Percentiles rank a stretch among this genome's conserved stretches.
Conservation (phyloP, 2,888 invertebrate species). For the Nemurella pictetii region DNA sequence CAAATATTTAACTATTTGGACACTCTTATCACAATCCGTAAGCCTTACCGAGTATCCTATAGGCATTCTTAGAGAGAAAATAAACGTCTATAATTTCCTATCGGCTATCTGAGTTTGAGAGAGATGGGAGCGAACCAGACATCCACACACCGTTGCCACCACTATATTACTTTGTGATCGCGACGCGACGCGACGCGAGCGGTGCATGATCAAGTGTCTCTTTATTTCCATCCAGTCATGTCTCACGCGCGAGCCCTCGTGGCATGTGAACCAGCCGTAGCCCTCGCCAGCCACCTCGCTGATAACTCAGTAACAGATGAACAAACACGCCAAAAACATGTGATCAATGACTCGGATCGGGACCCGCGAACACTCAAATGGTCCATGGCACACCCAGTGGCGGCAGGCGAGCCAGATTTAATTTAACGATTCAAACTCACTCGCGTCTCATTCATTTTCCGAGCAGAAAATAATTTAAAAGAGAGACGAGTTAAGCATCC, state of each 20-base stretch:
- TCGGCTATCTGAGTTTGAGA: too few relatives aligned
- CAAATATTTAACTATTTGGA: too few relatives aligned
- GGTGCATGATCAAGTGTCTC: neutral
- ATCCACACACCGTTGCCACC: neutral
- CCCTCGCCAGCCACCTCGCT: neutral
- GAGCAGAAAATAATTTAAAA: neutral
- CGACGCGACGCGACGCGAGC: neutral
- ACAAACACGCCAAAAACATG: neutral
- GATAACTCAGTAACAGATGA: neutral
- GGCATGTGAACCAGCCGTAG: too few relatives aligned
- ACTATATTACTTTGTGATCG: neutral
- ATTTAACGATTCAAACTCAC: too few relatives aligned
- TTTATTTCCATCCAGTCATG: neutral
- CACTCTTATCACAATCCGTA: too few relatives aligned
- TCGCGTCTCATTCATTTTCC: too few relatives aligned
- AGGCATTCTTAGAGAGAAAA: too few relatives aligned
- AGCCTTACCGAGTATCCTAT: too few relatives aligned
- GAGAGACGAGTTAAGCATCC: neutral
- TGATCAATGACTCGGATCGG: neutral
- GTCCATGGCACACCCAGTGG: too few relatives aligned
- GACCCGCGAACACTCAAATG: neutral
- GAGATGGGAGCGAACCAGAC: too few relatives aligned
- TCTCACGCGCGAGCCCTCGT: neutral
- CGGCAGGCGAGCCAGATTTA: too few relatives aligned
- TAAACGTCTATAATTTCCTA: neutral